These are phyloP conservation scores for Sipunculus nudus DNA, from an alignment of 2,888 invertebrate genomes.

Conservation along the genomic window DNA sequence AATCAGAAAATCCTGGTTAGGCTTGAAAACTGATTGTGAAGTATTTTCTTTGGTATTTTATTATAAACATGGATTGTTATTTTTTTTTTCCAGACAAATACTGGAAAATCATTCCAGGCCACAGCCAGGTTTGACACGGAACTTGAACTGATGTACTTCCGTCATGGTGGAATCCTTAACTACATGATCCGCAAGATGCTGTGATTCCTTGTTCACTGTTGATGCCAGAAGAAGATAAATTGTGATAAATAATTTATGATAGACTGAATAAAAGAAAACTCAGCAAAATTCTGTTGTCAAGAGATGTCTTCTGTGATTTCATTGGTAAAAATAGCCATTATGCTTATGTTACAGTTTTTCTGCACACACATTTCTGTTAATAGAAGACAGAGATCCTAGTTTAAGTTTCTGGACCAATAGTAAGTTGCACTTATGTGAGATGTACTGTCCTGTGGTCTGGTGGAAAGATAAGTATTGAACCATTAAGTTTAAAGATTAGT, in stretches of 20 bases:
- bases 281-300: not conserved
- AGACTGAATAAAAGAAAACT: not conserved
- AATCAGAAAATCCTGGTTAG: no score
- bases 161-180: conserved; percentile 94
- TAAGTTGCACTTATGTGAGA: no score
- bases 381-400: no score
- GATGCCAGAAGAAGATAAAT: not conserved
- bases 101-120: conserved; percentile 75
- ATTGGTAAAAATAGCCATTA: not conserved
- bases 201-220: not conserved
- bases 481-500: no score
- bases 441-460: no score
- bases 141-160: conserved; percentile 92
- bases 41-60: no score
- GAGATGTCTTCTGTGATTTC: not conserved
- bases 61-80: no score
- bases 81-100: conserved; percentile 48
- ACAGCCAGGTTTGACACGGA: conserved; percentile 93
- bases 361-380: no score
- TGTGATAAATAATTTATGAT: not conserved
- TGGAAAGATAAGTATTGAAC: no score
- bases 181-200: conserved; percentile 85
- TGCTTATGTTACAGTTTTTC: not conserved
- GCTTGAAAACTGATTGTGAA: no score
- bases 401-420: no score